Evolutionary conservation across 35 echinoderm and acorn worm genomes (phyloP), one percentile per base, ranked within the genome.

Genomic region (Apostichopus japonicus): DNA sequence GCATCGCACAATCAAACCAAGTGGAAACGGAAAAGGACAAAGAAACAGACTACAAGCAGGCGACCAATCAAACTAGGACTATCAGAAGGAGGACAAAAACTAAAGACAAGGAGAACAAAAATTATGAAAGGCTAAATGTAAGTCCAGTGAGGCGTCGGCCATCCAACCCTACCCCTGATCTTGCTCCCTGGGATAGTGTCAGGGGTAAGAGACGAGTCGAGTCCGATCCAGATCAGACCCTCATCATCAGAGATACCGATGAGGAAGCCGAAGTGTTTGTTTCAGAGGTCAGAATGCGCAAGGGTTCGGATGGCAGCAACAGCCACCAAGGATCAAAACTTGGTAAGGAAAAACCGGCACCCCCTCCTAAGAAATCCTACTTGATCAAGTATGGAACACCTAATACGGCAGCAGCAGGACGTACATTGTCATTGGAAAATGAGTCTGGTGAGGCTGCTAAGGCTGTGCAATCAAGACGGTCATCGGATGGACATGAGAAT

Each of bases 61-160:
- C 23, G n/a, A 19, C 9, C 6, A 73, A 13, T 19, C 86, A 89
- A 53, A 89, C 86, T 21, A 67, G 15, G 27, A 89, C 86, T 10
- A 89, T 89, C 53, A 24, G 86, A 21, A 71, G 86, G 86, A 67
- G 51, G 59, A 57, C 62, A 10, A 89, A 89, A 33, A 75, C 6
- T 4, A 89, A 63, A 21, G 33, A 73, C 61, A 75, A 72, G 62
- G 22, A 89, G 14, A 59, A 89, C 19, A 89, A 89, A 22, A 62
- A 89, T 25, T 89, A 89, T 11, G 86, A 89, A 16, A 71, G 86
- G 22, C 24, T 89, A 5, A 71, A 89, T n/a, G 86, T 89, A 24
- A 89, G 86, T 52, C 86, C 86, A 0, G 61, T 89, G 14, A 89
- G 86, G 33, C 86, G 86, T 51, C 11, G 63, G 62, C 59, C 86